Evolutionary conservation across 2,797 vertebrate genomes (phyloP).

Genomic region (Pteropus rufus): DNA sequence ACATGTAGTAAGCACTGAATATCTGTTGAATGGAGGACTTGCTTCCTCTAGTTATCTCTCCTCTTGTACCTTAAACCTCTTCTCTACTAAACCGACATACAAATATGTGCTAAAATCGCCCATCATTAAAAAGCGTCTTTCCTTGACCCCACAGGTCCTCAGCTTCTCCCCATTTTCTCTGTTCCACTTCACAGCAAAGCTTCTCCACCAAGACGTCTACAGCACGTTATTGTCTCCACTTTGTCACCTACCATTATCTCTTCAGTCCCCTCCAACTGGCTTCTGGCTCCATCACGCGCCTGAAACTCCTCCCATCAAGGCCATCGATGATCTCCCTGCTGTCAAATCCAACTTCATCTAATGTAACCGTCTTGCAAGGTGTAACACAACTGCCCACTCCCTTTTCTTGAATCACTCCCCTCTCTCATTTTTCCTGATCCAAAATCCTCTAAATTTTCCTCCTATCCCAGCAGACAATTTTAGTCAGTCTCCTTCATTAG

Average conservation of each 20-base stretch:
- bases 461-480: not conserved
- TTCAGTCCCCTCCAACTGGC: not conserved
- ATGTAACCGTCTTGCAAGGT: not conserved
- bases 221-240: fast-evolving
- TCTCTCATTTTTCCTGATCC: not conserved
- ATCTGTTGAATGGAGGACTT: not conserved
- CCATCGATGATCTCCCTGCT: not conserved
- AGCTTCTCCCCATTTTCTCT: not conserved
- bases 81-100: not conserved
- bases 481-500: not conserved
- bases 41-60: not conserved
- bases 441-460: not conserved
- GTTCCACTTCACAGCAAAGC: not conserved
- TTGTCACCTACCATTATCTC: not conserved
- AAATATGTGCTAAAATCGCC: not conserved
- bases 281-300: not conserved
- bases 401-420: not conserved
- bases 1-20: fast-evolving
- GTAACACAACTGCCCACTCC: no score
- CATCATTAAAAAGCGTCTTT: not conserved
- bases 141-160: not conserved
- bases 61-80: not conserved
- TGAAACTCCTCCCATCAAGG: not conserved
- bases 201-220: not conserved
- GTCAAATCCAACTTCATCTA: not conserved